phyloP scores from a whole-genome alignment of 1,140 invertebrate genomes.

The Plectrocnemia conspersa region DNA sequence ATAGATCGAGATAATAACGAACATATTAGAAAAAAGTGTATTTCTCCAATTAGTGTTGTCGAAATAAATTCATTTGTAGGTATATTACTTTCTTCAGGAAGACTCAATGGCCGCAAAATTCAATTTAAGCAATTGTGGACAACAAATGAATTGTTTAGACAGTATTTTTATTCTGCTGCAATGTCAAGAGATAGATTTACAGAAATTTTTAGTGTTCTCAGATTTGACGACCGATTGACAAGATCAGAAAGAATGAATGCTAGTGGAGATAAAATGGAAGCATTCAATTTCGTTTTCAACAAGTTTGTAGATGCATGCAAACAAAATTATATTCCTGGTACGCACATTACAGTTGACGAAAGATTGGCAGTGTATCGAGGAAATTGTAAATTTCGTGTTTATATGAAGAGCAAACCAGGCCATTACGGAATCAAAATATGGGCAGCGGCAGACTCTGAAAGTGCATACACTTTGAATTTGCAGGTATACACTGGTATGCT shows the following conservation, averaged over 20 bases:
- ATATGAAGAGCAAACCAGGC: slow-evolving; percentile 42
- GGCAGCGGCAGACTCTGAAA: slow-evolving; percentile 35
- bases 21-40: slow-evolving; percentile 10
- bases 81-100: slow-evolving; percentile 11
- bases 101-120: slow-evolving; percentile 1
- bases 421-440: slow-evolving; percentile 47
- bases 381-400: slow-evolving; percentile 39
- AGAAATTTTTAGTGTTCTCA: neutral
- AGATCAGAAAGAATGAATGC: slow-evolving; percentile 3
- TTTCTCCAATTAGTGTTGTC: neutral
- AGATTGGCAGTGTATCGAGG: slow-evolving; percentile 7
- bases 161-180: slow-evolving; percentile 10
- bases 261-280: slow-evolving; percentile 6
- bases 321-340: slow-evolving; percentile 3
- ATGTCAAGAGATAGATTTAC: slow-evolving; percentile 18
- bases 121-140: slow-evolving; percentile 11
- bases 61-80: slow-evolving; percentile 11
- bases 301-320: slow-evolving; percentile 15
- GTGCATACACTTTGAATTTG: slow-evolving; percentile 37
- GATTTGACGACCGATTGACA: slow-evolving; percentile 14
- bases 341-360: slow-evolving; percentile 5
- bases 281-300: slow-evolving; percentile 9
- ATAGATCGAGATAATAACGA: too few relatives aligned
- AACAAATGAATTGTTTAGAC: slow-evolving; percentile 1
- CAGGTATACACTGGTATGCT: slow-evolving; percentile 37